Evolutionary conservation across 2,888 invertebrate species (phyloP).

Genomic region (Prenolepis imparis): DNA sequence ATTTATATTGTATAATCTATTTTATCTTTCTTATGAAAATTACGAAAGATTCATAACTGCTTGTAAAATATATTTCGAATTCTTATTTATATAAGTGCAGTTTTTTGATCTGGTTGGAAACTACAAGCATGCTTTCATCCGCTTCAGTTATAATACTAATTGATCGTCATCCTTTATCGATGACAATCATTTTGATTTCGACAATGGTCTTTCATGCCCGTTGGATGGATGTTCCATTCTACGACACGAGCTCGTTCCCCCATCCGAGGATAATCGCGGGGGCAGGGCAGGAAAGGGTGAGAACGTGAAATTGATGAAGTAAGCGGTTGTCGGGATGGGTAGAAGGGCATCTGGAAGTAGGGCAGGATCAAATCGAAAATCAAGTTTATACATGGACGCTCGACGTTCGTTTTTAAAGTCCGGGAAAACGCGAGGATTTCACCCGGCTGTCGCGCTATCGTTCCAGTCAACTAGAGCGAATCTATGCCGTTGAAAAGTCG

Average conservation of each 20-base stretch:
- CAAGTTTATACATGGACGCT: constrained; percentile 44
- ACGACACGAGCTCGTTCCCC: constrained; percentile 43
- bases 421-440: constrained; percentile 10
- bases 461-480: constrained; percentile 79
- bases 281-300: constrained; percentile 27
- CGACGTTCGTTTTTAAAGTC: constrained; percentile 50
- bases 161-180: constrained; percentile 18
- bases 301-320: constrained; percentile 51
- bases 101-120: background rate
- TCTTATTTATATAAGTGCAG: background rate
- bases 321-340: constrained; percentile 16
- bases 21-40: background rate
- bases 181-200: constrained; percentile 34
- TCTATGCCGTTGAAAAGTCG: constrained; percentile 72
- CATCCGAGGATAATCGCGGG: constrained; percentile 37
- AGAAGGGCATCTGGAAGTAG: constrained; percentile 50
- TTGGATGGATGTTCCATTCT: constrained; percentile 48
- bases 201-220: constrained; percentile 21
- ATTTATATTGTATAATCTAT: background rate
- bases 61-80: background rate
- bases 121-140: background rate
- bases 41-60: background rate
- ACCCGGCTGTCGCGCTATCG: constrained; percentile 74
- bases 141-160: background rate
- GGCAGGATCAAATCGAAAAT: constrained; percentile 45